A percentile compares a stretch with the other conserved stretches of the same genome.
phyloP scores from a whole-genome alignment of 2,888 invertebrate species.

The Schrankia costaestrigalis region DNA sequence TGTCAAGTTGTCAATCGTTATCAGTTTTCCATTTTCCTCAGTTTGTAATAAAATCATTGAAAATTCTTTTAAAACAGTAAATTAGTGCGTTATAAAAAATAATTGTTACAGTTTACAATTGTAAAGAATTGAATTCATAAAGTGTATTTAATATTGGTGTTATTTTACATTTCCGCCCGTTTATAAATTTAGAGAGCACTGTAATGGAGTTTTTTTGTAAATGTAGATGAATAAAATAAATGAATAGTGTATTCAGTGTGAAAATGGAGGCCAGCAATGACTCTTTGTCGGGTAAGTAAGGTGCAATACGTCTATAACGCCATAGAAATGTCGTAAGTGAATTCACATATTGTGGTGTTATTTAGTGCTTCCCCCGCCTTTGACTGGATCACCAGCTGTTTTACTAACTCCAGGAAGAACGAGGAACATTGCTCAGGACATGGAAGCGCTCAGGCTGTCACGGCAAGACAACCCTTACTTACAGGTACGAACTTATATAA shows the following conservation, averaged over 20 bases:
- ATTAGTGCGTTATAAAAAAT: too few species aligned
- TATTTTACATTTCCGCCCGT: conserved; percentile 3
- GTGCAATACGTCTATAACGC: conserved; percentile 7
- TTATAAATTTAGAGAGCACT: conserved; percentile 12
- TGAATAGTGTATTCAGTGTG: conserved; percentile 22
- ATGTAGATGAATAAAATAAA: conserved; percentile 15
- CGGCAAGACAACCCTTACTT: conserved; percentile 92
- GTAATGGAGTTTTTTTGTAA: conserved; percentile 17
- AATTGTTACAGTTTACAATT: too few species aligned
- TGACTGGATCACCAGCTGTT: conserved; percentile 77
- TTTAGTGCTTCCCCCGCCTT: conserved; percentile 58
- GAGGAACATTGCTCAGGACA: conserved; percentile 90
- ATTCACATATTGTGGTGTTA: conserved; percentile 26
- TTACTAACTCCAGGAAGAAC: conserved; percentile 87
- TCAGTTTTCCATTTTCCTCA: conserved; percentile 20
- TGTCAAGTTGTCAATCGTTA: conserved; percentile 26
- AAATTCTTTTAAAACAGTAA: too few species aligned
- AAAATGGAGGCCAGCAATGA: conserved; percentile 70
- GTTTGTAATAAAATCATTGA: too few species aligned
- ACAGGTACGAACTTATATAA: conserved; percentile 77
- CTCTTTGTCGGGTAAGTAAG: conserved; percentile 60
- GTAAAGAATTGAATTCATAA: too few species aligned
- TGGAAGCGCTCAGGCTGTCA: conserved; percentile 90
- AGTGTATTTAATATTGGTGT: conserved; percentile 1
- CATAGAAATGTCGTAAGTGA: conserved; percentile 14